phyloP scores from a whole-genome alignment of 2,888 invertebrate species.

The Melanophora roralis region DNA sequence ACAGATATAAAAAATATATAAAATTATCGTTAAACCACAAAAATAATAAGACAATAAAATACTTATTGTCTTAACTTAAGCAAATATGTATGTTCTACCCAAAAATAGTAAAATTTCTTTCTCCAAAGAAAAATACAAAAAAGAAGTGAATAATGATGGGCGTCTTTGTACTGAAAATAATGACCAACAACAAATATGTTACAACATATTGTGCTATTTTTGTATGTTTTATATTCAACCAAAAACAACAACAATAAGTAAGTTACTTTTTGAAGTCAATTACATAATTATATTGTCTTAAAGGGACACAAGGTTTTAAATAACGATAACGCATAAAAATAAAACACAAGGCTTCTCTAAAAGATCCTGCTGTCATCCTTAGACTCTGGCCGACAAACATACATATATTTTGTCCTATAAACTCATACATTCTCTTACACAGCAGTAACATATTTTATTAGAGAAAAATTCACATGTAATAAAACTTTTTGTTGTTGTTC shows the following conservation, averaged over 20 bases:
- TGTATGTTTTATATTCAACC: conserved; percentile 5
- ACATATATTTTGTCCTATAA: background rate
- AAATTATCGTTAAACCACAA: conserved; percentile 6
- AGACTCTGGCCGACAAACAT: background rate
- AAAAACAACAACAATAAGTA: background rate
- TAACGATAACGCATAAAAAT: conserved; percentile 11
- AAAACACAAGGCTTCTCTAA: conserved; percentile 11
- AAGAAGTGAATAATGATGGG: background rate
- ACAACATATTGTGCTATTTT: conserved; percentile 18
- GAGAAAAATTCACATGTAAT: conserved; percentile 9
- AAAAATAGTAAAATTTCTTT: background rate
- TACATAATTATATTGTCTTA: conserved; percentile 57
- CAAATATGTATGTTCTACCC: background rate
- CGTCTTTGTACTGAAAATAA: conserved; percentile 15
- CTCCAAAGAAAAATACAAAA: background rate
- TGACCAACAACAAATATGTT: conserved; percentile 17
- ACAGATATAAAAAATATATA: conserved; percentile 3
- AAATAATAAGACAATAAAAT: conserved; percentile 24
- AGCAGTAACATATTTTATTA: background rate
- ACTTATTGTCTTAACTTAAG: background rate
- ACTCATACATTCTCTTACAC: background rate
- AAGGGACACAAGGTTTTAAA: conserved; percentile 47
- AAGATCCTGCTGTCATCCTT: conserved; percentile 36
- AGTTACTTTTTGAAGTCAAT: no score
- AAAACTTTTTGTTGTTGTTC: background rate